Base-by-base conservation (phyloP, 2,797 vertebrate species). In the Gila robusta region DNA sequence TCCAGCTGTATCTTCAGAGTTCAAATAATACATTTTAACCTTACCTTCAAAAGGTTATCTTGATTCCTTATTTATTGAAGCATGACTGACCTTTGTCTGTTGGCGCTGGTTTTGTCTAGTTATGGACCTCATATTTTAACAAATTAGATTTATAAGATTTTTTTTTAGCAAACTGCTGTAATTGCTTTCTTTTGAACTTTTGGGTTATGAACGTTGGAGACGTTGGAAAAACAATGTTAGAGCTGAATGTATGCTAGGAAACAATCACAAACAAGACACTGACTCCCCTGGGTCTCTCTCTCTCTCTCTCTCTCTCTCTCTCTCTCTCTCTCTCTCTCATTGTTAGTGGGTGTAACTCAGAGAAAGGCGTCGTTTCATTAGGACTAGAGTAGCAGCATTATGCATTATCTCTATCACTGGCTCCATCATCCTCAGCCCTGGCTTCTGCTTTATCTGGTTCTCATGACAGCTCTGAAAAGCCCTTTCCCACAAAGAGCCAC, bases 391-490 rank as follows among this genome's bases (percentile, higher is more conserved):
- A 19, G 84, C 39, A 19, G 39, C 78, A 81, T 81, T 54, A 80
- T 85, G 39, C 78, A 81, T 81, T 54, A 80, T 85, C 76, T 86
- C 35, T 28, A 73, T 73, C 52, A 62, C 56, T 81, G 54, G 69
- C 70, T 35, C 52, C 26, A 52, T 85, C 56, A 41, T 77, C 47
- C 71, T 85, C 59, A 64, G 64, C 35, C 17, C 73, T 90, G 84
- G 87, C 84, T 90, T 91, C 88, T 86, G 83, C 82, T 32, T 87
- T 91, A 92, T 93, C 91, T 91, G 77, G 89, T 90, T 89, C 91
- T 88, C 79, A 85, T 84, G 84, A 82, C 84, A 47, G 59, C 72
- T 56, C 71, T 84, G 77, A 72, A 84, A 89, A 89, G 81, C 47
- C 35, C 28, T 52, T 54, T 49, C 84, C 62, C 49, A 81, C 85